Evolutionary conservation across 30 jellyfish, hydroid and myxozoan genomes (phyloP), one percentile per base, ranked within the genome.

Genomic region (Turritopsis dohrnii): DNA sequence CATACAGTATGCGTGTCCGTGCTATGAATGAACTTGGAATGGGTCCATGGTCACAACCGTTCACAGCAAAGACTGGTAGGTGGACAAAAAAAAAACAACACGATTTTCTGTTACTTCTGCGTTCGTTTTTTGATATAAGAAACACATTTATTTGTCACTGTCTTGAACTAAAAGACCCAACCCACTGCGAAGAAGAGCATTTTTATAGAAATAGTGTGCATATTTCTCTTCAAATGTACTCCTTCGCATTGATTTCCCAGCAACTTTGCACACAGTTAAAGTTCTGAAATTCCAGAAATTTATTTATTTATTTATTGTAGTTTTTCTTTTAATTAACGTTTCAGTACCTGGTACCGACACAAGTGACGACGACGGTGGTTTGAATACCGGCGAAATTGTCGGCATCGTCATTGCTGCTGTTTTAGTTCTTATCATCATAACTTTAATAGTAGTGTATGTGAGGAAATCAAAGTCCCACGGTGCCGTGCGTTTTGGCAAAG

Each of bases 1-100:
- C 85, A 0, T 77, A 77, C 28, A 29, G 29, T 13, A n/a, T 77
- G 0, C 22, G 85, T 26, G 28, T 77, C 26, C 66, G 85, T 18
- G 85, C 85, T 0, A 26, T 28, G n/a, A 77, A 77, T 77, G 74
- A 25, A 21, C 52, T 23, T 28, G 85, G 85, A 26, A 19, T 60
- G 41, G 85, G 85, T 16, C 85, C 85, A 77, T 77, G 85, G 85
- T 77, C 85, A 7, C 31, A 69, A 41, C 9, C 19, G 9, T 69
- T 7, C 28, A 69, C 23, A 7, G 77, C 30, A 1, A 69, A 27
- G 30, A 69, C 77, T 8, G 7, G 30, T 23, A 69, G 22, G 77
- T 23, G 31, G 30, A 21, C 19, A 41, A 41, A 41, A 41, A 13
- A 41, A 41, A 41, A 13, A 3, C 5, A 41, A 41, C 60, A 41